Evolutionary conservation across 2,888 invertebrate species (phyloP).

Genomic region (Labia minor): DNA sequence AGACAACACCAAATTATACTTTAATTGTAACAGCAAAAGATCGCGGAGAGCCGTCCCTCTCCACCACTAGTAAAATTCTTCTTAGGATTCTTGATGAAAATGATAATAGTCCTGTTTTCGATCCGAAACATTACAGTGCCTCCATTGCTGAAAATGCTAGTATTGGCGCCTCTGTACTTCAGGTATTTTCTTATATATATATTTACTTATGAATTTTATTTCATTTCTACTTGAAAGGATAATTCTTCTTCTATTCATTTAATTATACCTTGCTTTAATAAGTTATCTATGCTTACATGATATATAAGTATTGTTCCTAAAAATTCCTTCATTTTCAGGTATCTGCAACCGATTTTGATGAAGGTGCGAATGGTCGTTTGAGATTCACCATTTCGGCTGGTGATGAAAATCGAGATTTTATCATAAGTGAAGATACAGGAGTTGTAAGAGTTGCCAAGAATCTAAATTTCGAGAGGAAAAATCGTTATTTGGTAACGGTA

Average conservation of each 20-base stretch:
- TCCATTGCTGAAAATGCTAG: conserved; percentile 88
- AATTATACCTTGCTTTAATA: no score
- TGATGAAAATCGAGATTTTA: conserved; percentile 82
- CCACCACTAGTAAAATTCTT: conserved; percentile 54
- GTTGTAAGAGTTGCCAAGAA: conserved; percentile 84
- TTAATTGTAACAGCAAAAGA: conserved; percentile 74
- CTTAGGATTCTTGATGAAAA: conserved; percentile 77
- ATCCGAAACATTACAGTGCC: conserved; percentile 80
- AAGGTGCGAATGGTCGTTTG: conserved; percentile 80
- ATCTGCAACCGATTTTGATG: conserved; percentile 79
- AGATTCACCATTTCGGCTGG: conserved; percentile 81
- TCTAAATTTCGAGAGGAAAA: conserved; percentile 83
- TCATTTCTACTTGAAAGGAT: no score
- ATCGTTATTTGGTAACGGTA: conserved; percentile 70
- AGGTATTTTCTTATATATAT: conserved; percentile 45
- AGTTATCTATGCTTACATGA: no score
- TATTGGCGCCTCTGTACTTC: conserved; percentile 80
- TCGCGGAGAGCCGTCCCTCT: conserved; percentile 71
- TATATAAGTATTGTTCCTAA: no score
- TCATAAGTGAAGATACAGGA: conserved; percentile 84
- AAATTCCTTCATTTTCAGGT: conserved; percentile 51
- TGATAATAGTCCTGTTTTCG: conserved; percentile 80
- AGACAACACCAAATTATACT: conserved; percentile 61
- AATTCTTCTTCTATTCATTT: no score
- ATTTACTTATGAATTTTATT: not conserved